Percentiles rank a stretch among this genome's conserved stretches.
These are phyloP conservation scores for Anguilla pacifica DNA, from an alignment of 2,797 vertebrate species.

Conservation along the genomic window DNA sequence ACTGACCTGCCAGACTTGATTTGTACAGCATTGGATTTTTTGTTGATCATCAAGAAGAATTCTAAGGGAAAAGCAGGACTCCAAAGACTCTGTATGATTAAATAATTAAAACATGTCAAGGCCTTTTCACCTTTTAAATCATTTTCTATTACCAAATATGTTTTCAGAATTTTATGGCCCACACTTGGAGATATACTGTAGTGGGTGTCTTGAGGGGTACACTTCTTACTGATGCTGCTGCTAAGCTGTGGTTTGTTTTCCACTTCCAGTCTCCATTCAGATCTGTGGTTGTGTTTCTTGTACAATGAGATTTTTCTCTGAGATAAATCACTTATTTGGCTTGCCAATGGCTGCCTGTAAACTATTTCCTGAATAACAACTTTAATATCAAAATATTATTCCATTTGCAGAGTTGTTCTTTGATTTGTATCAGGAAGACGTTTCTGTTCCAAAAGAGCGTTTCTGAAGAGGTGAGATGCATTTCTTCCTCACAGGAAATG, in stretches of 20 bases:
- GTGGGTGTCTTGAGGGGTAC: too few relatives aligned
- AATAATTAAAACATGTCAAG: conserved; percentile 57
- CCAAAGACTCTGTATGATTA: conserved; percentile 61
- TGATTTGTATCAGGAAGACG: conserved; percentile 61
- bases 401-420: conserved; percentile 50
- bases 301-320: conserved; percentile 58
- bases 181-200: not conserved
- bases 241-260: conserved; percentile 54
- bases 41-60: conserved; percentile 66
- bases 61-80: conserved; percentile 48
- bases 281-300: conserved; percentile 55
- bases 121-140: conserved; percentile 65
- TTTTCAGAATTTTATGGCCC: conserved; percentile 30
- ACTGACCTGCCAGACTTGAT: conserved; percentile 68
- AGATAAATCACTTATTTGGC: conserved; percentile 60
- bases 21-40: conserved; percentile 66
- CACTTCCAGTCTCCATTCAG: conserved; percentile 40
- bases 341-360: conserved; percentile 55
- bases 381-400: conserved; percentile 67
- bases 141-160: conserved; percentile 57
- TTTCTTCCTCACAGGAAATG: conserved; percentile 37
- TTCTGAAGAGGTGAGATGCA: conserved; percentile 32
- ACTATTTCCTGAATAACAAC: conserved; percentile 65
- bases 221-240: not conserved
- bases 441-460: conserved; percentile 39